Percentiles rank a stretch among this genome's conserved stretches.
Evolutionary conservation across 92 coral and sea anemone genomes (phyloP).

Genomic region (Micromussa lordhowensis): DNA sequence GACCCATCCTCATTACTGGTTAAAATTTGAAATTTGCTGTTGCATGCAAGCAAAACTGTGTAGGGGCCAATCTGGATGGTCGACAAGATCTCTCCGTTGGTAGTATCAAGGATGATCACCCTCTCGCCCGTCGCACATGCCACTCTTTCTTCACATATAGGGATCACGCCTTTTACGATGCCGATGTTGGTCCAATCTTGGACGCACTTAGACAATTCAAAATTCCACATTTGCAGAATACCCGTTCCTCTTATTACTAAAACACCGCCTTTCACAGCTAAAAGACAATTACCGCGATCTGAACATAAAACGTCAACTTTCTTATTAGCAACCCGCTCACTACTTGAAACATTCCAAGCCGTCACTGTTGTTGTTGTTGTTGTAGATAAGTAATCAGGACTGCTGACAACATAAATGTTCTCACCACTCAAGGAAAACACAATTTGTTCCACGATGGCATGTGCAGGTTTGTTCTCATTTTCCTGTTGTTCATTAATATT

Average conservation of each 20-base stretch:
- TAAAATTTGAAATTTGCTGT: conserved; percentile 18
- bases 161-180: background rate
- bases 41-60: background rate
- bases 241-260: background rate
- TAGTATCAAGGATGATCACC: background rate
- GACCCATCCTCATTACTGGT: background rate
- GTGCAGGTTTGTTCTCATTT: too few relatives aligned
- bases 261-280: background rate
- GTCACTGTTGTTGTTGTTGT: too few relatives aligned
- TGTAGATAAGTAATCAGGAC: too few relatives aligned
- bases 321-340: too few relatives aligned
- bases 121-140: background rate
- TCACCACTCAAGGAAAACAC: too few relatives aligned
- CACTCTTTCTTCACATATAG: conserved; percentile 26
- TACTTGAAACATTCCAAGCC: too few relatives aligned
- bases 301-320: too few relatives aligned
- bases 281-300: too few relatives aligned
- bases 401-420: too few relatives aligned
- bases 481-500: too few relatives aligned
- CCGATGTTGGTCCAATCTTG: background rate
- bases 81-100: background rate
- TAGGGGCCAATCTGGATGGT: background rate
- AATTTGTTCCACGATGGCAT: too few relatives aligned
- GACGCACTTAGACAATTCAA: conserved; percentile 5
- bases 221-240: conserved; percentile 14